Evolutionary conservation across 2,113 vertebrate species (phyloP).

Genomic region (Panthera uncia): DNA sequence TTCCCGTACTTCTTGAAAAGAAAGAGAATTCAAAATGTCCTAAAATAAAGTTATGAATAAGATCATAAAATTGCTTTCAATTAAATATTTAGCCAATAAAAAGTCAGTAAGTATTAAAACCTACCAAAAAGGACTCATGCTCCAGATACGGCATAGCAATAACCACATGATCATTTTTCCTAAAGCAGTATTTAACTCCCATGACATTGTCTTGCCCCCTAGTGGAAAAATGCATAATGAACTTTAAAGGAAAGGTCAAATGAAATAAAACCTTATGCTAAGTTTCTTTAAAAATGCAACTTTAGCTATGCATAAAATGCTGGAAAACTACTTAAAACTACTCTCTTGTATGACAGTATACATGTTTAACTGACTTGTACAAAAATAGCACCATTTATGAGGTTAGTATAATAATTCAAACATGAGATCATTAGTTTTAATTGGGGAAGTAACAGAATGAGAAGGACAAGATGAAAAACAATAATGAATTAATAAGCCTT

Average conservation of each 20-base stretch:
- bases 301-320: slow-evolving; percentile 20
- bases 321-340: slow-evolving; percentile 35
- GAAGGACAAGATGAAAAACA: slow-evolving; percentile 25
- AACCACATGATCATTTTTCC: slow-evolving; percentile 97
- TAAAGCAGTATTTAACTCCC: slow-evolving; percentile 96
- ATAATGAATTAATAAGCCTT: neutral
- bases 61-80: slow-evolving; percentile 64
- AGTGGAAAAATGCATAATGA: slow-evolving; percentile 75
- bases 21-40: slow-evolving; percentile 93
- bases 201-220: slow-evolving; percentile 98
- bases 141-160: slow-evolving; percentile 99
- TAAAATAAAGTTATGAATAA: slow-evolving; percentile 81
- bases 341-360: neutral
- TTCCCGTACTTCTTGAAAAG: slow-evolving; percentile 93
- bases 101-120: slow-evolving; percentile 72
- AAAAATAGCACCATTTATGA: slow-evolving; percentile 41
- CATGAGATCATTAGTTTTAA: slow-evolving; percentile 30
- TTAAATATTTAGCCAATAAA: slow-evolving; percentile 38
- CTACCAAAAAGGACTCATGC: slow-evolving; percentile 95
- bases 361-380: slow-evolving; percentile 11
- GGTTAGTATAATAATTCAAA: slow-evolving; percentile 27
- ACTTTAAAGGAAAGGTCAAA: slow-evolving; percentile 57
- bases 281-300: neutral
- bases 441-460: neutral
- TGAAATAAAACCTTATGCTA: neutral